Evolutionary conservation across 2,888 invertebrate genomes (phyloP), one percentile per base, ranked within the genome.

Genomic region (Limnephilus rhombicus): DNA sequence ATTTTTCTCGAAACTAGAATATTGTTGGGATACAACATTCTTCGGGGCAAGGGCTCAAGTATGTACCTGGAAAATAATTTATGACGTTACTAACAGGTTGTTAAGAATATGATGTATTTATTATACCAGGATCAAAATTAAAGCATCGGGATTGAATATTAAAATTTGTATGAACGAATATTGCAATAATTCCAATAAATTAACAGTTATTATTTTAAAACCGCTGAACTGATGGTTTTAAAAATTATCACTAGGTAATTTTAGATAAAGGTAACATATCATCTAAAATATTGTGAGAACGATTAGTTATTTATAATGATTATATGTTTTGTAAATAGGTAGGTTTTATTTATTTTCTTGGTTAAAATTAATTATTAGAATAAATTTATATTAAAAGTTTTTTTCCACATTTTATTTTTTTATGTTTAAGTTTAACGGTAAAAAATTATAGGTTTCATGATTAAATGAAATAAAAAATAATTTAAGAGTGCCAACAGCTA

Each of bases 31-130:
- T n/a, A n/a, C n/a, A n/a, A n/a, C n/a, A n/a, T n/a, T n/a, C n/a
- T n/a, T n/a, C n/a, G n/a, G n/a, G n/a, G n/a, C n/a, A n/a, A n/a
- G n/a, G n/a, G n/a, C n/a, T n/a, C n/a, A n/a, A 68, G 89, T 9
- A 12, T 29, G 90, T 81, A 82, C 80, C 90, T 81, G 80, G 80
- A 82, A 90, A 37, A 81, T 49, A 34, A 80, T 88, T 88, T 85
- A 85, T 85, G 37, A 45, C n/a, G 12, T 85, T 41, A 37, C 41
- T 41, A 85, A 85, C 15, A 81, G 24, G 53, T 68, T 68, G 53
- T 68, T 24, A 68, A 68, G 18, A 4, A 15, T 53, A 31, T 31
- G 5, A 2, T 1, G 1, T 13, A 4, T 18, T 2, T 53, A 18
- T 18, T 53, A 18, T 53, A 53, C 53, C 18, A 53, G 53, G 53